A percentile compares a stretch with the other conserved stretches of the same genome.
Evolutionary conservation across 2,797 vertebrate species (phyloP).

Genomic region (Picus viridis): DNA sequence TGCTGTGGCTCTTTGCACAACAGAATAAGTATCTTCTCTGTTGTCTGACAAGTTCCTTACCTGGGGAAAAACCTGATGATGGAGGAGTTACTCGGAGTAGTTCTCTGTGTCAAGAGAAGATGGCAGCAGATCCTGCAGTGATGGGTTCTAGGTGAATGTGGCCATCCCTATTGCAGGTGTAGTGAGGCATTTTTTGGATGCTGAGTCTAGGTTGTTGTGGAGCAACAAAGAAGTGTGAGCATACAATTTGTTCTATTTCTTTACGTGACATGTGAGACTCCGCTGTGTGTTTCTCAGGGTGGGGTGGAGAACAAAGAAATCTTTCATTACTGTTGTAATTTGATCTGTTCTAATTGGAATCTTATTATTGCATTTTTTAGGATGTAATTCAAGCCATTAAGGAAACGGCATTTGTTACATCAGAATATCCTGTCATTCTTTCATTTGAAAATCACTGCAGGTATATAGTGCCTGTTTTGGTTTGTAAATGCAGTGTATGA

Average conservation of each 20-base stretch:
- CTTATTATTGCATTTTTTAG: constrained; percentile 76
- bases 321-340: background rate
- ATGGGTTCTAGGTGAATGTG: background rate
- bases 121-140: background rate
- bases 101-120: background rate
- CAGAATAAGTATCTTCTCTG: background rate
- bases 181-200: too few relatives aligned
- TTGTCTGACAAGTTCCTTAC: background rate
- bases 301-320: background rate
- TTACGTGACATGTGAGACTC: background rate
- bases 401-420: constrained; percentile 96
- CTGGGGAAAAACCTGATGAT: background rate
- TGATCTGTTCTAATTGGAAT: background rate
- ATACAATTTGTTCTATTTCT: background rate
- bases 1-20: background rate
- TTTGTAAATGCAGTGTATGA: background rate
- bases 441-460: constrained; percentile 99
- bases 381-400: constrained; percentile 98
- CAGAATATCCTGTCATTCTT: constrained; percentile 95
- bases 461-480: constrained; percentile 70
- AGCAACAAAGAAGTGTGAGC: background rate
- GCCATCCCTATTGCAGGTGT: background rate
- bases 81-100: background rate
- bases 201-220: background rate
- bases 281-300: background rate